phyloP scores from a whole-genome alignment of 2,113 vertebrate genomes.

The Tichodroma muraria region DNA sequence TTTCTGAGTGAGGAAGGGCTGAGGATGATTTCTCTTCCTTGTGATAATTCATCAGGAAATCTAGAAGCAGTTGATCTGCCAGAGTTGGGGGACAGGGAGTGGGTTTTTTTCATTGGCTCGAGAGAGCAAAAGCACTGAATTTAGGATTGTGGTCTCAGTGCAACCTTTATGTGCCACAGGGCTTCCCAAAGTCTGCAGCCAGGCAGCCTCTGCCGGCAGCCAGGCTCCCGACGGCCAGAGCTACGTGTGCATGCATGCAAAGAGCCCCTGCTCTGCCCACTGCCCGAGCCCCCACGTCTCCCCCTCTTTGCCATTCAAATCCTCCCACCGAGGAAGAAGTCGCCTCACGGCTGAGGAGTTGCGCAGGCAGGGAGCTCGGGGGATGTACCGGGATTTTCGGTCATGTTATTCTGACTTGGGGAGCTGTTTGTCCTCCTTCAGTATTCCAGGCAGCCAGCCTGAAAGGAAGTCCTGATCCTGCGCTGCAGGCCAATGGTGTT shows the following conservation, averaged over 20 bases:
- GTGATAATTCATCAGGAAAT: background rate
- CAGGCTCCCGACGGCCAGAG: background rate
- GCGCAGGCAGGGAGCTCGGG: background rate
- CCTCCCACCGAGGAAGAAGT: background rate
- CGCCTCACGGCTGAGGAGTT: background rate
- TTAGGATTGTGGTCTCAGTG: background rate
- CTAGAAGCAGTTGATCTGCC: background rate
- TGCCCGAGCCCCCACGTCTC: background rate
- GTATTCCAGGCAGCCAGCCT: background rate
- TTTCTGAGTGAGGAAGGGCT: background rate
- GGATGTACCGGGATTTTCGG: background rate
- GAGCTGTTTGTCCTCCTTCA: slow-evolving; percentile 2
- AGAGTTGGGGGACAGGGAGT: background rate
- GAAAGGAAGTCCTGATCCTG: background rate
- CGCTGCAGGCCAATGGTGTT: background rate
- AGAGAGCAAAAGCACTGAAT: background rate
- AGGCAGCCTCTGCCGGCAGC: background rate
- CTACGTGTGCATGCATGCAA: background rate
- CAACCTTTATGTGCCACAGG: background rate
- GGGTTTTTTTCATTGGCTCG: background rate
- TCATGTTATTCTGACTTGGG: background rate
- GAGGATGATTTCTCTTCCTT: background rate
- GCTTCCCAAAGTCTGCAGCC: background rate
- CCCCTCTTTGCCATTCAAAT: background rate
- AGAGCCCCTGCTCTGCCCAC: background rate